phyloP scores from a whole-genome alignment of 1,140 invertebrate genomes.

The Drosophila serrata region DNA sequence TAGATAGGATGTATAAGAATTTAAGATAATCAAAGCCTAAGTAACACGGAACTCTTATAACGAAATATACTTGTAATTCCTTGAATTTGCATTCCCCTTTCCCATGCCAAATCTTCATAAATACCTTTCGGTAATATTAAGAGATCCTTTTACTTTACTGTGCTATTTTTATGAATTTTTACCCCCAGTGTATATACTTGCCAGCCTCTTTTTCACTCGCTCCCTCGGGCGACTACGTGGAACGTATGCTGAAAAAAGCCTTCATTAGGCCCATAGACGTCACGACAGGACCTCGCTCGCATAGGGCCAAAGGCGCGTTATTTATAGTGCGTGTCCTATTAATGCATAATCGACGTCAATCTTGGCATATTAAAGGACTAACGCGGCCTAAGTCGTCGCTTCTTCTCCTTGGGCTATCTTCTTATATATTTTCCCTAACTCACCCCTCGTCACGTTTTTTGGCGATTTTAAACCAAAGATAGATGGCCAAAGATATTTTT shows the following conservation, averaged over 20 bases:
- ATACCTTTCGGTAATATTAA: too few relatives aligned
- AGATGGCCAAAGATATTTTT: constrained; percentile 56
- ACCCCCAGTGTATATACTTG: constrained; percentile 4
- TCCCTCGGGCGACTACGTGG: constrained; percentile 53
- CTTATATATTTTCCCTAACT: background rate
- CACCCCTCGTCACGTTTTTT: constrained; percentile 47
- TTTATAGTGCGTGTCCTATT: constrained; percentile 78
- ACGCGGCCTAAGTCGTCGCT: constrained; percentile 62
- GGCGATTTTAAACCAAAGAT: constrained; percentile 62
- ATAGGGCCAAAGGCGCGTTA: constrained; percentile 68
- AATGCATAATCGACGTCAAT: constrained; percentile 82
- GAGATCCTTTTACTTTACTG: too few relatives aligned
- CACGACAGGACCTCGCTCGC: constrained; percentile 57
- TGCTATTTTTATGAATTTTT: background rate
- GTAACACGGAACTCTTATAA: too few relatives aligned
- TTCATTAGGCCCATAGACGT: constrained; percentile 81
- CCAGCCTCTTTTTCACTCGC: constrained; percentile 43
- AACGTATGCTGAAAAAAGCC: constrained; percentile 75
- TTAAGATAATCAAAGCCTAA: too few relatives aligned
- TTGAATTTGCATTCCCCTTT: too few relatives aligned
- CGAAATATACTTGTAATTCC: too few relatives aligned
- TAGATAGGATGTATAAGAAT: background rate
- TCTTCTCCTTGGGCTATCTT: constrained; percentile 20
- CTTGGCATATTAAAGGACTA: constrained; percentile 79
- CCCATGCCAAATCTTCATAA: too few relatives aligned